Percentiles rank a stretch among this genome's conserved stretches.
Evolutionary conservation across 2,888 invertebrate genomes (phyloP).

Genomic region (Dilophus febrilis): DNA sequence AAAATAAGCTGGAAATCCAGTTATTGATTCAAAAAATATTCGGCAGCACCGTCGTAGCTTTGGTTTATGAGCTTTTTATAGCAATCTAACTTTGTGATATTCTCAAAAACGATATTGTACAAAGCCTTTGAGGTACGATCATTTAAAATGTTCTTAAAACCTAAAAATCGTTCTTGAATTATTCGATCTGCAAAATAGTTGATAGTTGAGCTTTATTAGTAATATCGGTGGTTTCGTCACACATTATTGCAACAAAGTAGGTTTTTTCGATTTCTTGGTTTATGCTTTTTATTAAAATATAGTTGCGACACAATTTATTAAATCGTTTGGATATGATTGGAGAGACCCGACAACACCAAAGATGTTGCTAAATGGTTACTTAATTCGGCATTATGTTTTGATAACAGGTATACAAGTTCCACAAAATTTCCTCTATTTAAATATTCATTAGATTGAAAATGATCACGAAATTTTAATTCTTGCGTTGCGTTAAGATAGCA

Average conservation of each 20-base stretch:
- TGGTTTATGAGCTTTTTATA: slow-evolving; percentile 12
- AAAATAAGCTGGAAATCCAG: slow-evolving; percentile 11
- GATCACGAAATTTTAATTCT: slow-evolving; percentile 7
- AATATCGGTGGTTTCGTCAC: slow-evolving; percentile 11
- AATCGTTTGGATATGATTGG: slow-evolving; percentile 16
- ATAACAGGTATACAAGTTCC: slow-evolving; percentile 10
- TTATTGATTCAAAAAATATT: too few relatives aligned
- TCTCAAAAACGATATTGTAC: too few relatives aligned
- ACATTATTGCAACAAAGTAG: slow-evolving; percentile 13
- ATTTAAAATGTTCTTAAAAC: slow-evolving; percentile 9
- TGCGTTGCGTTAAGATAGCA: slow-evolving; percentile 9
- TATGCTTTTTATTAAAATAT: slow-evolving; percentile 11
- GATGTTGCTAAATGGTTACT: slow-evolving; percentile 12
- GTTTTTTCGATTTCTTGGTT: slow-evolving; percentile 13
- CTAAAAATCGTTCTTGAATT: slow-evolving; percentile 12
- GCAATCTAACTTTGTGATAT: slow-evolving; percentile 4
- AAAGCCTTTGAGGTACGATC: slow-evolving; percentile 8
- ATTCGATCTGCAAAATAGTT: slow-evolving; percentile 10
- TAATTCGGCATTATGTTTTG: slow-evolving; percentile 11
- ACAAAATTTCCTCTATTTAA: slow-evolving; percentile 13
- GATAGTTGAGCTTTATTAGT: slow-evolving; percentile 11
- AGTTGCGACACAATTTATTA: slow-evolving; percentile 11
- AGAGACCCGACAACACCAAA: slow-evolving; percentile 14
- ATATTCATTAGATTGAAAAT: slow-evolving; percentile 10
- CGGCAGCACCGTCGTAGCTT: slow-evolving; percentile 13